Base-by-base conservation (phyloP, 2,888 invertebrate species). In the Gymnocheta viridis region DNA sequence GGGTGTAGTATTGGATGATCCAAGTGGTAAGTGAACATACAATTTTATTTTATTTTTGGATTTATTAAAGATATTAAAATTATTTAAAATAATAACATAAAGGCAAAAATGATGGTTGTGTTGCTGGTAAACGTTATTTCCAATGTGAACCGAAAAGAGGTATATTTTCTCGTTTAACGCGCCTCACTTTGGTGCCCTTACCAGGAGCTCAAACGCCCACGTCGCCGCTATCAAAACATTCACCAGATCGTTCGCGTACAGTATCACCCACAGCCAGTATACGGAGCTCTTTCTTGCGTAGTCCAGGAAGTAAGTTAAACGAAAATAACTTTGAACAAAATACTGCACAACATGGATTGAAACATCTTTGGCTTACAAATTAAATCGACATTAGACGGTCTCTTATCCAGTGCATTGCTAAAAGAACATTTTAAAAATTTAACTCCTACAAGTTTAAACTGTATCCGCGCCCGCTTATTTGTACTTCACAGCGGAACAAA, bases 101-200 rank as follows among this genome's bases (percentile, higher is more conserved):
- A 96, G 99, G 99, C 87, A 98, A 99, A 93, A 98, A 99, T 91
- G 98, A 99, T 92, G 99, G 99, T 29, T 96, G 97, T 38, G 98
- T 99, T 85, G 96, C 96, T 74, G 98, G 98, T 70, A 94, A 95
- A 73, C 95, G 96, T 64, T 99, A 99, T 92, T 99, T 99, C 92
- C 97, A 98, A 91, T 99, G 99, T 91, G 96, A 97, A 89, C 94
- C 96, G 27, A 96, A 96, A 89, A 96, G 96, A 81, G 99, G 99
- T n/a, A 96, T 99, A 19, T 99, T 99, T 92, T 98, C 97, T 32
- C 95, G 96, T 24, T 93, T 98, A 78, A 96, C 97, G 47, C 95
- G 98, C 83, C 93, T 98, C 64, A 96, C 97, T 4, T 93, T 96
- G 86, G 93, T 94, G 72, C 96, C 96, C 7, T 90, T 96, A 67